Percentiles rank a stretch among this genome's conserved stretches.
Evolutionary conservation across 1,140 invertebrate genomes (phyloP).

Genomic region (Leptopilina clavipes): DNA sequence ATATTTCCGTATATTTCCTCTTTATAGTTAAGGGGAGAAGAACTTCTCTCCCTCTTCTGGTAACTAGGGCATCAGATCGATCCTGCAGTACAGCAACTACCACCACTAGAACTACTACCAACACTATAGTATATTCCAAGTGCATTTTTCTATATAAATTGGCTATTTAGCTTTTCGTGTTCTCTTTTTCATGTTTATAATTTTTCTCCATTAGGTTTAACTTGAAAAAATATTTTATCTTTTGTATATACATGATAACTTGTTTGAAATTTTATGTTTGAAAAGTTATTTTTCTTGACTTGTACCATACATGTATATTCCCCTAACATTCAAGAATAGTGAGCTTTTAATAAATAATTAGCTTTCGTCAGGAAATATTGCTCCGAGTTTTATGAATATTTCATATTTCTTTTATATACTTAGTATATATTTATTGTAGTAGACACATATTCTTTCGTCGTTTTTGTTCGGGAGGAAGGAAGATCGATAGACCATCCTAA

Average conservation of each 20-base stretch:
- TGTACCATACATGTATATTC: background rate
- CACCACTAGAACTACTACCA: constrained; percentile 36
- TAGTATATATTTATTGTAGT: constrained; percentile 13
- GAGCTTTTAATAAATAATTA: constrained; percentile 16
- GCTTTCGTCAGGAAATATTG: background rate
- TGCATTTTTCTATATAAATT: background rate
- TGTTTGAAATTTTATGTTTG: background rate
- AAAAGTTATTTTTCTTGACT: background rate
- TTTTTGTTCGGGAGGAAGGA: background rate
- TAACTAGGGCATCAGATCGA: constrained; percentile 71
- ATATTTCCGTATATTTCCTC: constrained; percentile 23
- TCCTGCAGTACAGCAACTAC: constrained; percentile 58
- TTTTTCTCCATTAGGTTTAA: background rate
- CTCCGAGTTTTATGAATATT: constrained; percentile 16
- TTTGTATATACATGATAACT: too few relatives aligned
- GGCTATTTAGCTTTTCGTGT: background rate
- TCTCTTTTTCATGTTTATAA: background rate
- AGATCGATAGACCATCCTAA: constrained; percentile 4
- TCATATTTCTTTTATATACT: background rate
- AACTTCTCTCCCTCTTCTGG: constrained; percentile 57
- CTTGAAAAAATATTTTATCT: too few relatives aligned
- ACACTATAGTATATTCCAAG: constrained; percentile 25
- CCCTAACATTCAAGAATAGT: background rate
- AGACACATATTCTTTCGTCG: background rate
- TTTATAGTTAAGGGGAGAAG: constrained; percentile 29